These are phyloP conservation scores for Noturus placidus DNA, from an alignment of 2,113 vertebrate species.

Conservation along the genomic window DNA sequence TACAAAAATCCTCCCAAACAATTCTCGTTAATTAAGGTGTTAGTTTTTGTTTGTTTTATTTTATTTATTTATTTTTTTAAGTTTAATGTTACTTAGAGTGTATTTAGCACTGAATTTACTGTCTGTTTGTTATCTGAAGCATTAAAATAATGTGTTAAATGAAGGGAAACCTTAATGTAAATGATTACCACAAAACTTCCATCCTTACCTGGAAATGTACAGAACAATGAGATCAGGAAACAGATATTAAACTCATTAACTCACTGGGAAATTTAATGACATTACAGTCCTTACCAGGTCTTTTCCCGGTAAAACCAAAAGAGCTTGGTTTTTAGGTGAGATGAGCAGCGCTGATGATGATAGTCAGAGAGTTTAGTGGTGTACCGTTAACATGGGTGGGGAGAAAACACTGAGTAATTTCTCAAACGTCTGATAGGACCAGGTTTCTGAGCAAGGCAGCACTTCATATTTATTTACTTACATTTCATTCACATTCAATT, in stretches of 20 bases:
- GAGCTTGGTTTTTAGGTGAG: neutral
- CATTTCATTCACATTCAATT: neutral
- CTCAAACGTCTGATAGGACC: constrained; percentile 28
- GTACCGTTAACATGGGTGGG: constrained; percentile 42
- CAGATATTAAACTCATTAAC: neutral
- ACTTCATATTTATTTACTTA: neutral
- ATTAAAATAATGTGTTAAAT: no score
- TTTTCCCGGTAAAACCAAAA: constrained; percentile 6
- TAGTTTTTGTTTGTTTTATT: neutral
- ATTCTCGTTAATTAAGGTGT: neutral
- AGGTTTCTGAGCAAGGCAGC: neutral
- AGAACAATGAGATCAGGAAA: neutral
- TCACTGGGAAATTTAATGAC: neutral
- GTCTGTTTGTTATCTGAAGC: neutral
- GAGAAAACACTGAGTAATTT: constrained; percentile 44
- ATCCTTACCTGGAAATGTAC: neutral
- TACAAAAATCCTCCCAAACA: neutral
- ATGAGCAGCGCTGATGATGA: constrained; percentile 17
- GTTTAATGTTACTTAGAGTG: neutral
- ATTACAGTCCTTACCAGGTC: neutral
- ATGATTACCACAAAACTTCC: neutral
- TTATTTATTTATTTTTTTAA: no score
- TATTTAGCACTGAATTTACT: neutral
- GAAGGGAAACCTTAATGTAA: neutral
- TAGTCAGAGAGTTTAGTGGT: constrained; percentile 42